Evolutionary conservation across 2,113 vertebrate genomes (phyloP), one percentile per base, ranked within the genome.

Genomic region (Gorilla gorilla): DNA sequence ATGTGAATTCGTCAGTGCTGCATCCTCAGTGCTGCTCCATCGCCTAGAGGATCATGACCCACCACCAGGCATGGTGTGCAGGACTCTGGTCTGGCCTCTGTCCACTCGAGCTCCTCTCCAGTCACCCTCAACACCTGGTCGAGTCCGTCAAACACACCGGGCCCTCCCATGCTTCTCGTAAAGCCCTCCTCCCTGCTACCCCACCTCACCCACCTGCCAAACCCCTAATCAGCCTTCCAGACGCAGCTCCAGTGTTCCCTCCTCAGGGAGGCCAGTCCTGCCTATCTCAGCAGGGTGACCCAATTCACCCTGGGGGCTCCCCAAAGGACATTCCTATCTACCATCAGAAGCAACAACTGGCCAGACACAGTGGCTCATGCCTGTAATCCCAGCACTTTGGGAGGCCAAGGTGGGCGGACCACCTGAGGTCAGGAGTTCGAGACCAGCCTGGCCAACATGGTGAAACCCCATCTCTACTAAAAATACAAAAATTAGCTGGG

Each of bases 1-100:
- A 6, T 3, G 0, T 2, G 5, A 43, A 11, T 17, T 40, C 27
- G 5, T 59, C 57, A 4, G 1, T 27, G 30, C n/a, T 11, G 45
- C n/a, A 48, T 48, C 76, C 25, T 30, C 40, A 6, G 20, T 9
- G 12, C 9, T 17, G 13, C 5, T 64, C 72, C 25, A 2, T 84
- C 17, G 3, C 35, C 80, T 3, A 20, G 2, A 84, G n/a, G n/a
- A 52, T 11, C 22, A 25, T 1, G 8, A 40, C 32, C 78, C 61
- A 61, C 4, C 18, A 4, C n/a, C 6, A 50, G 5, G 38, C 32
- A 38, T 10, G 6, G 30, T 1, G 2, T 5, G 0, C 27, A 52
- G 64, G 17, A n/a, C 66, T 45, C 22, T 5, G 0, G 9, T 17
- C 48, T 18, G 50, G 64, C 55, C 84, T 88, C 83, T 64, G 35